A percentile compares a stretch with the other conserved stretches of the same genome.
These are phyloP conservation scores for Orchesella flavescens DNA, from an alignment of 2,888 invertebrate species.

Conservation along the genomic window DNA sequence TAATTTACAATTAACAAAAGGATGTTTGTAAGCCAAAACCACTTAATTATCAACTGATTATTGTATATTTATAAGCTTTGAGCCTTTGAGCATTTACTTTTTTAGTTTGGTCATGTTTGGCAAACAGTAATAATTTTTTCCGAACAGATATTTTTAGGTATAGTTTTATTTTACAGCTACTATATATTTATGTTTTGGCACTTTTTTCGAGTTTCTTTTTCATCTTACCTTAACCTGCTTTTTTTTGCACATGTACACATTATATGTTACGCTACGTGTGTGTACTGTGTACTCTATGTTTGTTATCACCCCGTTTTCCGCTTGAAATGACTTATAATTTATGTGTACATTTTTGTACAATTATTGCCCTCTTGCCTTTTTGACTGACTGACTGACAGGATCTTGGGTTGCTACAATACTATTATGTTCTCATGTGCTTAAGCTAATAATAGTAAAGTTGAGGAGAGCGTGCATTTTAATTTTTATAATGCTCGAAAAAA, in stretches of 20 bases:
- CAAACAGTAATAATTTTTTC: not conserved
- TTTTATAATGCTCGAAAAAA: slow-evolving; percentile 11
- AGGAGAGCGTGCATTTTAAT: too few species aligned
- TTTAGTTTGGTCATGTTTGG: slow-evolving; percentile 11
- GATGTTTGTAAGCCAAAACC: not conserved
- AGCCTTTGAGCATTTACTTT: too few species aligned
- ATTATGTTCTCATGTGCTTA: too few species aligned
- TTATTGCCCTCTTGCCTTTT: not conserved
- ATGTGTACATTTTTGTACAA: slow-evolving; percentile 2
- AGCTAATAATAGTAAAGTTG: too few species aligned
- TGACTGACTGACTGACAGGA: slow-evolving; percentile 39
- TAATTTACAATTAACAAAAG: slow-evolving; percentile 37
- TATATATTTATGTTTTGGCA: too few species aligned
- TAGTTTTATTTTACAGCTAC: too few species aligned
- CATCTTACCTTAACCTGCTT: slow-evolving; percentile 12
- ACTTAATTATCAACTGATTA: slow-evolving; percentile 16
- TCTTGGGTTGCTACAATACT: too few species aligned
- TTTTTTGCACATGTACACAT: too few species aligned
- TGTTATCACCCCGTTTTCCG: slow-evolving; percentile 34
- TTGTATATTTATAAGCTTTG: not conserved
- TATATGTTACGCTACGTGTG: too few species aligned
- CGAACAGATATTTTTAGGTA: too few species aligned
- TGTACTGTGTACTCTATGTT: too few species aligned
- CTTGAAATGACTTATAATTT: not conserved
- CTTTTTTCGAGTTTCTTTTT: too few species aligned